Base-by-base conservation (phyloP, 35 echinoderm and acorn worm genomes). In the Chiridota heheva region DNA sequence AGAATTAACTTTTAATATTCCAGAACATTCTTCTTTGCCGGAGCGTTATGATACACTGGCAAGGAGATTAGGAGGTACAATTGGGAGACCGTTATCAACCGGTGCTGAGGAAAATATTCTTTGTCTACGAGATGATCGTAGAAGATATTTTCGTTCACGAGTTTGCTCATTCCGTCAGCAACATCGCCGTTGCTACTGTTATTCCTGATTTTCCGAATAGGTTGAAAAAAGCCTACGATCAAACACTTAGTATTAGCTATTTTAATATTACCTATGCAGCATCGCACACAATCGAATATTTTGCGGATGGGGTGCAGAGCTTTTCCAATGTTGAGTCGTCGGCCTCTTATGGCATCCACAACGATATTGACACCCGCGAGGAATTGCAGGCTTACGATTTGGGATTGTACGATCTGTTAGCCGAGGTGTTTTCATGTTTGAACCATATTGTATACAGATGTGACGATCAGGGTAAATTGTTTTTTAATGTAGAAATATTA, bases 31-130 rank as follows among this genome's bases (percentile, higher is more conserved):
- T 8, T 83, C 75, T 59, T 85, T 24, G n/a, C 76, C 76, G 16
- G 40, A 44, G 10, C 28, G 57, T 28, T 87, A 60, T 15, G 81
- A 80, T 44, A 53, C 48, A 12, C 70, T 56, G 10, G 44, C 59
- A 27, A 76, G 90, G 18, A 84, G 90, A 10, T 39, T 92, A 24
- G 83, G 83, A 5, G 93, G 93, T 36, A 97, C 93, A 4, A 69
- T 97, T 34, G 82, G 91, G 34, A 97, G 91, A 28, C 93, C 93
- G 5, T 77, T 97, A 2, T 60, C 84, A 20, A 78, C 93, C 17
- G 93, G 68, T 5, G 93, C 88, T 13, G 85, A 91, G 30, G 94
- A 97, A 62, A 97, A 97, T 37, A 62, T 97, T 13, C 47, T 97
- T 2, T 97, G 94, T 73, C 77, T 75, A 22, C 37, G 42, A 30